Percentiles rank a stretch among this genome's conserved stretches.
Evolutionary conservation across 2,113 vertebrate genomes (phyloP).

Genomic region (cattle (Bos taurus)): DNA sequence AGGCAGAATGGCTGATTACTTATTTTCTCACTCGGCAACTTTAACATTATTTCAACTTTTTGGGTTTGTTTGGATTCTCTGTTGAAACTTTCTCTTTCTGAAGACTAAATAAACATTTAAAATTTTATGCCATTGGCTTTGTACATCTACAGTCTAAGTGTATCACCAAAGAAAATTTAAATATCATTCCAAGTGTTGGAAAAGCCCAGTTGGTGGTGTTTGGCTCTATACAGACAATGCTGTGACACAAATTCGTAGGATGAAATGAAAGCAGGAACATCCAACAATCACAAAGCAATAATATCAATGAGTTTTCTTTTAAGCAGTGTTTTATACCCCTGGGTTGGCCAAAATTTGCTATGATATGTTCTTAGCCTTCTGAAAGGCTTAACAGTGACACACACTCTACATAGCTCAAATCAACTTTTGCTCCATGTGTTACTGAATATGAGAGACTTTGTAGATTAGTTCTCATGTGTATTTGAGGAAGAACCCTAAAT

Average conservation of each 20-base stretch:
- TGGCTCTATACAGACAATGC: not conserved
- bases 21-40: not conserved
- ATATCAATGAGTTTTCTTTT: not conserved
- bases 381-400: not conserved
- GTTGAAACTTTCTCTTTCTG: constrained; percentile 1
- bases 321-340: not conserved
- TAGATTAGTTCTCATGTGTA: not conserved
- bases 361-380: not conserved
- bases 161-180: not conserved
- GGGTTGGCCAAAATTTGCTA: not conserved
- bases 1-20: constrained; percentile 73
- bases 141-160: not conserved
- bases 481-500: not conserved
- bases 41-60: not conserved
- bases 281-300: not conserved
- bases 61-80: not conserved
- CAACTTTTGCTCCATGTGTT: not conserved
- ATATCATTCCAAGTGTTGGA: not conserved
- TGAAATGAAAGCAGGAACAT: not conserved
- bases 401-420: not conserved
- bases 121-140: not conserved
- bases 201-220: not conserved
- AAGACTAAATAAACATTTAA: not conserved
- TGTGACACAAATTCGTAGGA: not conserved
- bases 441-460: not conserved